Evolutionary conservation across 2,888 invertebrate species (phyloP).

Genomic region (Pandemis heparana): DNA sequence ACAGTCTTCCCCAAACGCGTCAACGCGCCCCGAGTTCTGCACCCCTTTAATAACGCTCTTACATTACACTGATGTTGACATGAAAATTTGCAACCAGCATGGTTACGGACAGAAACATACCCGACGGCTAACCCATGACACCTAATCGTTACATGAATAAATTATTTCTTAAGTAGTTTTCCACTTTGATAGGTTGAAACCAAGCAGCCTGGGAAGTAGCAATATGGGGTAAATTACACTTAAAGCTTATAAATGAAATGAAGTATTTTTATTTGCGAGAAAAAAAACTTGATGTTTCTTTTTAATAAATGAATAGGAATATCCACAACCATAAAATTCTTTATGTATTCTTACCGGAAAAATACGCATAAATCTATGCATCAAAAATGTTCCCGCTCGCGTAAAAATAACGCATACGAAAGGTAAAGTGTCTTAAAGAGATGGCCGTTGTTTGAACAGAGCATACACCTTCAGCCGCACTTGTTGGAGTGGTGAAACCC

Average conservation of each 20-base stretch:
- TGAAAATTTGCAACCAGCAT: constrained; percentile 25
- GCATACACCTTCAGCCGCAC: constrained; percentile 54
- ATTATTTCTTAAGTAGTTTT: constrained; percentile 4
- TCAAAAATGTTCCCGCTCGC: constrained; percentile 25
- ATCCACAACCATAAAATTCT: background rate
- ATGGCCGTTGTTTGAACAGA: constrained; percentile 68
- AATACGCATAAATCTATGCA: constrained; percentile 2
- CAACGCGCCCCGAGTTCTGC: background rate
- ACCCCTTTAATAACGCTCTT: background rate
- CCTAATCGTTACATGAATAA: constrained; percentile 30
- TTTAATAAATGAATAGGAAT: background rate
- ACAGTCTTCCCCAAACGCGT: background rate
- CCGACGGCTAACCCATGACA: background rate
- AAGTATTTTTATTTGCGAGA: no score
- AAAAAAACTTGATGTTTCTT: background rate
- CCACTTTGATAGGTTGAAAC: constrained; percentile 4
- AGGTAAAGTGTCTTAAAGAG: constrained; percentile 53
- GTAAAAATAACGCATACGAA: constrained; percentile 52
- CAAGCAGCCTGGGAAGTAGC: constrained; percentile 9
- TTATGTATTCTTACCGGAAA: background rate
- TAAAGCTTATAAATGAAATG: background rate
- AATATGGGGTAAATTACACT: constrained; percentile 8
- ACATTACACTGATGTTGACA: constrained; percentile 18
- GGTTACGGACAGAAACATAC: background rate
- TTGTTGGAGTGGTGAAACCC: constrained; percentile 52